A percentile compares a stretch with the other conserved stretches of the same genome.
These are phyloP conservation scores for Crepidodera aurea DNA, from an alignment of 2,888 invertebrate species.

Conservation along the genomic window DNA sequence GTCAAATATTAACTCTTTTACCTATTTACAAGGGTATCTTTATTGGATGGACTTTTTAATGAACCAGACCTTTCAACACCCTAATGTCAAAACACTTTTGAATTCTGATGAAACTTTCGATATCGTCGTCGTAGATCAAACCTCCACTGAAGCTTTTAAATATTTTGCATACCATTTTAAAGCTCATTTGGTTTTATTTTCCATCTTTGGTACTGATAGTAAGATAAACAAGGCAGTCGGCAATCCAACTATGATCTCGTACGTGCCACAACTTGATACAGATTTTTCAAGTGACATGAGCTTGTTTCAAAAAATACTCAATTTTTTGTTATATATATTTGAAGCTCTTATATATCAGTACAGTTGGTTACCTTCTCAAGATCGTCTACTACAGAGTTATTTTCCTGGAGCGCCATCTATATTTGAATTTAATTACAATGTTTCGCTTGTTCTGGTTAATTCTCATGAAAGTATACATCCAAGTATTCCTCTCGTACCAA, in stretches of 20 bases:
- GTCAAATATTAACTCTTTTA: slow-evolving; percentile 5
- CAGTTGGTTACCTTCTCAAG: slow-evolving; percentile 36
- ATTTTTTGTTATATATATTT: slow-evolving; percentile 7
- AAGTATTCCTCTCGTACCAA: slow-evolving; percentile 64
- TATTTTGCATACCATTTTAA: slow-evolving; percentile 22
- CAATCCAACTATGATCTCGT: slow-evolving; percentile 20
- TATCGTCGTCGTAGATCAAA: slow-evolving; percentile 18
- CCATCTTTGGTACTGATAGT: slow-evolving; percentile 18
- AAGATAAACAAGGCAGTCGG: slow-evolving; percentile 23
- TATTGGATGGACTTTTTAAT: not conserved
- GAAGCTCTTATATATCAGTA: slow-evolving; percentile 5
- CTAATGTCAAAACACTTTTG: slow-evolving; percentile 7
- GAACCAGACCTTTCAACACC: slow-evolving; percentile 1
- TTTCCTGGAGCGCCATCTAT: slow-evolving; percentile 46
- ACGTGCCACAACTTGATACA: slow-evolving; percentile 1
- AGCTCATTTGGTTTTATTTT: slow-evolving; percentile 19
- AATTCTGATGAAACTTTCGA: slow-evolving; percentile 21
- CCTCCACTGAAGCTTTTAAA: slow-evolving; percentile 17
- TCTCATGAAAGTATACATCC: slow-evolving; percentile 63
- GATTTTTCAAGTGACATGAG: slow-evolving; percentile 6
- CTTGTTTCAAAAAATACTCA: slow-evolving; percentile 10
- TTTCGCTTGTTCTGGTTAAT: slow-evolving; percentile 51
- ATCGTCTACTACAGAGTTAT: slow-evolving; percentile 40
- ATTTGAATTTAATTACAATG: slow-evolving; percentile 45
- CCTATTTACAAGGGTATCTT: slow-evolving; percentile 1